These are phyloP conservation scores for Drusus annulatus DNA, from an alignment of 1,140 invertebrate genomes.

Conservation along the genomic window DNA sequence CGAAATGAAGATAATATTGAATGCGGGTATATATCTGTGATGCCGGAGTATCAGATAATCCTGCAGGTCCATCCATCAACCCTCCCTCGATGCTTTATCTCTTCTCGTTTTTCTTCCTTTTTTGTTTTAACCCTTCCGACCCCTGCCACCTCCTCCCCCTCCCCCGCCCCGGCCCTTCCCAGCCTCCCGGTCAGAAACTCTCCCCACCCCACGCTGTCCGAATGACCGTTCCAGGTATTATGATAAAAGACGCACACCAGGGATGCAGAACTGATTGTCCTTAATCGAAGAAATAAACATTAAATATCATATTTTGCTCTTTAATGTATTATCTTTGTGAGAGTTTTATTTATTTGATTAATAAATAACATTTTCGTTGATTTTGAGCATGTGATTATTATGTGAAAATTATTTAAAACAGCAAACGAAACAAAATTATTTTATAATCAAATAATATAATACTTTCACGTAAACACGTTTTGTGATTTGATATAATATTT, in stretches of 20 bases:
- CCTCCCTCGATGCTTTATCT: constrained; percentile 20
- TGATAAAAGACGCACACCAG: constrained; percentile 12
- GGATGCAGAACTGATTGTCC: background rate
- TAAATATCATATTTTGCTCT: too few relatives aligned
- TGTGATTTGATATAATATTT: too few relatives aligned
- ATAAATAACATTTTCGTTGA: too few relatives aligned
- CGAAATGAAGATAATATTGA: too few relatives aligned
- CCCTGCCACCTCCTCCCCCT: background rate
- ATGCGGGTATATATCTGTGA: background rate
- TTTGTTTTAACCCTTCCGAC: constrained; percentile 35
- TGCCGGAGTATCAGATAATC: constrained; percentile 16
- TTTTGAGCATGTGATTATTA: too few relatives aligned
- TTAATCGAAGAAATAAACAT: too few relatives aligned
- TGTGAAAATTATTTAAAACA: too few relatives aligned
- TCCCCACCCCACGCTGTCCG: background rate
- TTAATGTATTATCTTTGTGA: too few relatives aligned
- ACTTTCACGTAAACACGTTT: too few relatives aligned
- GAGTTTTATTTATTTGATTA: too few relatives aligned
- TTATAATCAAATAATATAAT: too few relatives aligned
- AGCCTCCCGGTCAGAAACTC: background rate
- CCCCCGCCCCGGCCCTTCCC: background rate
- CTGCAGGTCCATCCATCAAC: constrained; percentile 26
- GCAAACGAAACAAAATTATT: too few relatives aligned
- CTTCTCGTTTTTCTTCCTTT: constrained; percentile 15
- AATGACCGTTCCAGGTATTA: constrained; percentile 37